phyloP scores from a whole-genome alignment of 92 coral and sea anemone species.

The Montipora capitata region DNA sequence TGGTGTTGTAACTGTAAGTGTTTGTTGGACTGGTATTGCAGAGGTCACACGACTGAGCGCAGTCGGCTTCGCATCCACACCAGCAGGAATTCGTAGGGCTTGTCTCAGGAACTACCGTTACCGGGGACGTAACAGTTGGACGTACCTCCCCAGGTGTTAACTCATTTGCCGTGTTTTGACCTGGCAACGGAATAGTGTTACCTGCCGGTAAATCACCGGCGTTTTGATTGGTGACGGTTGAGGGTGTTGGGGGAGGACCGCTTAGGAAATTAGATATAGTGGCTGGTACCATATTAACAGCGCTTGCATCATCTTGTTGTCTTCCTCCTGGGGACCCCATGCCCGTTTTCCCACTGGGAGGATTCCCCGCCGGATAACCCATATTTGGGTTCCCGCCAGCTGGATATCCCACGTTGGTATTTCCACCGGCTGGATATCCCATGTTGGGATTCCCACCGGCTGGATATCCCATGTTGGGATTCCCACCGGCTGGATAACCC shows the following conservation, averaged over 20 bases:
- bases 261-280: constrained; percentile 39
- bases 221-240: background rate
- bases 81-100: constrained; percentile 37
- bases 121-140: background rate
- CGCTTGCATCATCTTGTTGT: background rate
- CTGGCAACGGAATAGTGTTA: background rate
- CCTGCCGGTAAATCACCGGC: background rate
- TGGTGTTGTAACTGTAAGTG: background rate
- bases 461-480: background rate
- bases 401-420: constrained; percentile 2
- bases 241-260: constrained; percentile 1
- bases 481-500: background rate
- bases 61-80: constrained; percentile 55
- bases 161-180: background rate
- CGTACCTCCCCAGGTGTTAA: background rate
- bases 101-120: constrained; percentile 15
- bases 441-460: constrained; percentile 11
- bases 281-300: background rate
- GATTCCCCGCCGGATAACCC: constrained; percentile 18
- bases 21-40: constrained; percentile 8
- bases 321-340: constrained; percentile 7
- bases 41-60: constrained; percentile 28
- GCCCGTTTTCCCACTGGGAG: background rate
- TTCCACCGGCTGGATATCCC: constrained; percentile 8
- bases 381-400: constrained; percentile 8